A percentile compares a stretch with the other conserved stretches of the same genome.
Conservation (phyloP, 2,888 invertebrate genomes). For the Polylopha cassiicola region DNA sequence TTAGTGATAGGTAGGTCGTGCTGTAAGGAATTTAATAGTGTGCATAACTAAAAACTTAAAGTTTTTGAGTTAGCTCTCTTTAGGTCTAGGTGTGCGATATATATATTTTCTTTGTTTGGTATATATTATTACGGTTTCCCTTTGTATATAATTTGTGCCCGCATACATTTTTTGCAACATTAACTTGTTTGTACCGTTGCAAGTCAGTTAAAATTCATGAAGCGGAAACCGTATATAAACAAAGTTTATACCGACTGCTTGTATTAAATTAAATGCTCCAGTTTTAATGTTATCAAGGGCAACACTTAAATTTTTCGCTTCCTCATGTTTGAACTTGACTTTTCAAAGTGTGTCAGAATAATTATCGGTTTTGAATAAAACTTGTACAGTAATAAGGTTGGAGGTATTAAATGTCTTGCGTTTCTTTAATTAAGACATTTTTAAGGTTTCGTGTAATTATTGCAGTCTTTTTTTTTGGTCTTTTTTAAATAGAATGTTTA, state of each 20-base stretch:
- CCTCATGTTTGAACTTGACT: constrained; percentile 5
- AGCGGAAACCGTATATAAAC: constrained; percentile 14
- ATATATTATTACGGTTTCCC: no score
- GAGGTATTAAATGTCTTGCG: neutral
- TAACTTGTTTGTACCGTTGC: constrained; percentile 1
- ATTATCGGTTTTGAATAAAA: neutral
- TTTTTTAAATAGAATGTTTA: no score
- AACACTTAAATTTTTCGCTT: constrained; percentile 2
- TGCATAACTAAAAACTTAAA: no score
- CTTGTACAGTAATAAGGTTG: constrained; percentile 8
- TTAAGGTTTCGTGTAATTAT: constrained; percentile 4
- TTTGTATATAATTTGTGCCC: neutral
- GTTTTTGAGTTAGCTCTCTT: no score
- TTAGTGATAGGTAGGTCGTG: no score
- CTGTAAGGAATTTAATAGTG: no score
- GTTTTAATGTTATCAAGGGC: constrained; percentile 8
- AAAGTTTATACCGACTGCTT: constrained; percentile 6
- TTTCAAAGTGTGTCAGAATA: neutral
- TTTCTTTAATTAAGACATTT: neutral
- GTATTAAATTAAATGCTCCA: constrained; percentile 13
- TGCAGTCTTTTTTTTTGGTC: constrained; percentile 7
- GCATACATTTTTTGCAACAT: neutral
- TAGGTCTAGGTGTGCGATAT: no score
- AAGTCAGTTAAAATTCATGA: constrained; percentile 5
- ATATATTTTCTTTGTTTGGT: no score